Conservation (phyloP, 2,113 vertebrate species). For the Verasper variegatus region DNA sequence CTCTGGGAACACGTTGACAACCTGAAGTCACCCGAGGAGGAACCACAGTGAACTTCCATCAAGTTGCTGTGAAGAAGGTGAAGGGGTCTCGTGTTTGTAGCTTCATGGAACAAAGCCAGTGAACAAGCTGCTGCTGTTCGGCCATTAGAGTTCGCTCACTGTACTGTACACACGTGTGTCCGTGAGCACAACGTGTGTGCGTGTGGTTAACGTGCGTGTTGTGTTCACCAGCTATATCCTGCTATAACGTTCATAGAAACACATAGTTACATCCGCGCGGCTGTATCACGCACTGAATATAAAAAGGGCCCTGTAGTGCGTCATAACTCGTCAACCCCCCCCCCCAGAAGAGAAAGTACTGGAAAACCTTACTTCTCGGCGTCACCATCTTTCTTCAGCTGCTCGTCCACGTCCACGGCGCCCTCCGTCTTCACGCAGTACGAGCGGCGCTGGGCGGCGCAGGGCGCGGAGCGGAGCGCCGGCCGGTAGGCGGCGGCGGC, state of each 20-base stretch:
- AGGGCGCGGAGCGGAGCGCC: conserved; percentile 28
- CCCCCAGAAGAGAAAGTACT: not conserved
- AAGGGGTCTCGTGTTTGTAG: not conserved
- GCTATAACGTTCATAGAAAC: not conserved
- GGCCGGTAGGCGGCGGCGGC: conserved; percentile 43
- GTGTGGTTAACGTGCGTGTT: not conserved
- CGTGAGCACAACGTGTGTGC: not conserved
- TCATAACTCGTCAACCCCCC: not conserved
- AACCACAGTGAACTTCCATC: not conserved
- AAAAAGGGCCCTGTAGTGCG: not conserved
- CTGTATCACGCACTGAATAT: too few species aligned
- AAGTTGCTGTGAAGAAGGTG: not conserved
- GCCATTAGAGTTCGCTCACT: not conserved
- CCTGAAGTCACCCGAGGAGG: not conserved
- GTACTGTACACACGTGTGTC: not conserved
- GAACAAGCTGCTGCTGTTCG: not conserved
- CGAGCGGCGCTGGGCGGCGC: conserved; percentile 25
- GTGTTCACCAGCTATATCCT: not conserved
- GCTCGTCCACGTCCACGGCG: conserved; percentile 61
- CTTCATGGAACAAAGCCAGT: not conserved
- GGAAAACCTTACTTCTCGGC: conserved; percentile 75
- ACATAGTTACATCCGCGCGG: not conserved
- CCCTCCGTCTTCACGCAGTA: conserved; percentile 80
- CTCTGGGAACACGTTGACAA: not conserved
- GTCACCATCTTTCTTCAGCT: conserved; percentile 70